phyloP scores from a whole-genome alignment of 2,113 vertebrate genomes.

The Ramphastos sulfuratus region DNA sequence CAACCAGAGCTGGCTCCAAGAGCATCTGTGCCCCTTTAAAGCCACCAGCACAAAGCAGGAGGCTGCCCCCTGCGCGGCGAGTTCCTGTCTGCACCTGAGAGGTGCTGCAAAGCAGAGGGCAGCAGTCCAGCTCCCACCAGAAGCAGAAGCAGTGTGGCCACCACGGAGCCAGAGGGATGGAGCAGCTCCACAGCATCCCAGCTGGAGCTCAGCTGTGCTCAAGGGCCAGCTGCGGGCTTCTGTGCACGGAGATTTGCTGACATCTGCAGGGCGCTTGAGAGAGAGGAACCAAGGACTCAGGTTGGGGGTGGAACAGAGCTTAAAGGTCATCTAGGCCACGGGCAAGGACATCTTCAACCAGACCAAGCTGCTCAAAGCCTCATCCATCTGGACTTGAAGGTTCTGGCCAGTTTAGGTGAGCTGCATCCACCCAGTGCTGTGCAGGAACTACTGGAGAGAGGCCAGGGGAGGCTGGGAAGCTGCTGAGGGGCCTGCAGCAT shows the following conservation, averaged over 20 bases:
- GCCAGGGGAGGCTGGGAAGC: too few species aligned
- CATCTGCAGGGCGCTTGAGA: constrained; percentile 20
- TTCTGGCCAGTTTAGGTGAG: background rate
- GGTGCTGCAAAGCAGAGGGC: too few species aligned
- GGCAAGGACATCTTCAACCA: background rate
- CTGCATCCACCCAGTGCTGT: background rate
- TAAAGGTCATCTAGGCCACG: background rate
- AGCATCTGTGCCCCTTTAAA: too few species aligned
- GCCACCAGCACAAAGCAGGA: too few species aligned
- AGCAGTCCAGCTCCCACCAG: too few species aligned
- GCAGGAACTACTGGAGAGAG: too few species aligned
- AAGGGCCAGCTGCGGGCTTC: background rate
- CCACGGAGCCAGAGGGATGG: rapidly evolving
- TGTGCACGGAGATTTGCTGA: background rate
- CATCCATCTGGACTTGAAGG: background rate
- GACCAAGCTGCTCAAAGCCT: background rate
- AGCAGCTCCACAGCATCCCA: background rate
- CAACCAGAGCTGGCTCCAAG: too few species aligned
- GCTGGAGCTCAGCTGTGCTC: rapidly evolving
- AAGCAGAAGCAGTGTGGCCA: background rate
- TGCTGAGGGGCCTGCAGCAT: too few species aligned
- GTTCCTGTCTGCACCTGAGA: too few species aligned
- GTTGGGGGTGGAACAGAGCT: background rate
- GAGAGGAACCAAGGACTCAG: background rate
- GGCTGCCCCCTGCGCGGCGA: too few species aligned